Base-by-base conservation (phyloP, 2,113 vertebrate genomes). In the Verasper variegatus region DNA sequence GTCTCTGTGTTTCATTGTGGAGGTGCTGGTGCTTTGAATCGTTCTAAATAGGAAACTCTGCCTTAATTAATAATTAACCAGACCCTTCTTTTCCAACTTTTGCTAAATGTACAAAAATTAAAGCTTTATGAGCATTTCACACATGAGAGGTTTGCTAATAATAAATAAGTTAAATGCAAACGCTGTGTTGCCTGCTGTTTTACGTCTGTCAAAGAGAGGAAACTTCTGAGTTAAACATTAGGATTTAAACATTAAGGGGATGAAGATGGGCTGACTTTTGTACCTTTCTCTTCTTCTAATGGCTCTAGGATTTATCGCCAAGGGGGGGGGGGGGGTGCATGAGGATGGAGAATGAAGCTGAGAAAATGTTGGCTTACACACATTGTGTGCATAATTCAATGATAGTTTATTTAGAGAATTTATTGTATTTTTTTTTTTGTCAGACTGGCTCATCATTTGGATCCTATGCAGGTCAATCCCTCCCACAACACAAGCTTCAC, bases 101-200 rank as follows among this genome's bases (percentile, higher is more conserved):
- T 82, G 65, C 77, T 77, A 63, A 86, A 81, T 64, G 68, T 72
- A 76, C 27, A 74, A 79, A 91, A 88, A 90, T 90, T 5, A 91
- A 92, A 91, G 80, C 78, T 86, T 89, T 74, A 93, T 92, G 89
- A 89, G 81, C 63, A 10, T 86, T 83, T 84, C 68, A 86, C 18
- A 83, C 82, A 83, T 83, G 85, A 81, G 45, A 73, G 75, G 72
- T 40, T 76, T 52, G 61, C 88, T 91, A 90, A 90, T 93, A 93
- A 89, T 90, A 90, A 93, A 90, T 87, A 90, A 90, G 66, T 89
- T 79, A 82, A 91, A 86, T 63, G 72, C n/a, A 69, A 64, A 65
- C 62, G 5, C 27, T 68, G 40, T 63, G 40, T 63, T 68, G 69
- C 49, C 78, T 69, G 49, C 62, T 83, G 74, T 83, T 85, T 83